Conservation (phyloP, 2,888 invertebrate species). For the Parnassius glacialis region DNA sequence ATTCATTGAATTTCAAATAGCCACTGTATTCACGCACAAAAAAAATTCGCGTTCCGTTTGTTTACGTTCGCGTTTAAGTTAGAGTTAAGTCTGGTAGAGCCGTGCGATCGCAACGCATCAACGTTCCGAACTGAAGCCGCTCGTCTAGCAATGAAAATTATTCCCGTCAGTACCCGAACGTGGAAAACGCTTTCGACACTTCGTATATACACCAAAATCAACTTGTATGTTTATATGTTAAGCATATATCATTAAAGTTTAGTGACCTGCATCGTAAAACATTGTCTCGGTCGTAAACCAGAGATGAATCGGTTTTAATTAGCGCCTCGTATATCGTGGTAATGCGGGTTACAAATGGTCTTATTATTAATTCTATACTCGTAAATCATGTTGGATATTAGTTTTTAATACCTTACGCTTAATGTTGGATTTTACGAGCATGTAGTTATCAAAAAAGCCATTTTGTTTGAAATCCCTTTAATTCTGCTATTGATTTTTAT, state of each 20-base stretch:
- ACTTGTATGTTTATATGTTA: constrained; percentile 12
- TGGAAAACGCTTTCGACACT: constrained; percentile 66
- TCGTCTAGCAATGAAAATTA: constrained; percentile 50
- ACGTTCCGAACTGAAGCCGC: constrained; percentile 44
- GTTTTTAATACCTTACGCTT: constrained; percentile 17
- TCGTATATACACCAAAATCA: constrained; percentile 1
- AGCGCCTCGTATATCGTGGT: constrained; percentile 23
- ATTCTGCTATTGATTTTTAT: constrained; percentile 18
- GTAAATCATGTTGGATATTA: constrained; percentile 16
- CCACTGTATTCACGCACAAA: constrained; percentile 13
- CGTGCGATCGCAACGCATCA: constrained; percentile 40
- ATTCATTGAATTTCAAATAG: constrained; percentile 11
- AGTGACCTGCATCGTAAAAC: constrained; percentile 28
- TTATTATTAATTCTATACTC: constrained; percentile 8
- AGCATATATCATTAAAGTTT: constrained; percentile 25
- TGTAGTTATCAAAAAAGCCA: constrained; percentile 10
- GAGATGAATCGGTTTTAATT: constrained; percentile 28
- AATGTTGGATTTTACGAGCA: constrained; percentile 7
- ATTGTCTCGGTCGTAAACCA: constrained; percentile 22
- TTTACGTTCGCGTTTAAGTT: constrained; percentile 44
- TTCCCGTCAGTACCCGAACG: constrained; percentile 40
- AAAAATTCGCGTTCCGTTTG: constrained; percentile 16
- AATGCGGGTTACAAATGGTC: constrained; percentile 22
- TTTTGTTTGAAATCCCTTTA: constrained; percentile 17
- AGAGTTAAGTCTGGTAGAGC: constrained; percentile 22